A percentile compares a stretch with the other conserved stretches of the same genome.
phyloP scores from a whole-genome alignment of 1,140 invertebrate genomes.

The Teleopsis dalmanni region DNA sequence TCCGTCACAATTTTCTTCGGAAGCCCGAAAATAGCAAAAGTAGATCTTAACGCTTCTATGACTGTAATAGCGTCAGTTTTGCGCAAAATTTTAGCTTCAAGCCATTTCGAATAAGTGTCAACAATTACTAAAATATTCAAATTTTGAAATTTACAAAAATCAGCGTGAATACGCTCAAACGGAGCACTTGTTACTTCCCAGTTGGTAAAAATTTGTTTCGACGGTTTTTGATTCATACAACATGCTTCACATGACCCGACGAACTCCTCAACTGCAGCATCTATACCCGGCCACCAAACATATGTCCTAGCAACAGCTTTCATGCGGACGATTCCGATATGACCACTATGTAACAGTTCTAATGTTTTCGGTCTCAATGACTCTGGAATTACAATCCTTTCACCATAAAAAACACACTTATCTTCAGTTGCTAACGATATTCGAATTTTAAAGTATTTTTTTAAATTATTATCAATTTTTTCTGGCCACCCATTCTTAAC shows the following conservation, averaged over 20 bases:
- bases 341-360: constrained; percentile 4
- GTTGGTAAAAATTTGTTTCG: not conserved
- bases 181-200: not conserved
- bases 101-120: constrained; percentile 9
- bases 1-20: constrained; percentile 4
- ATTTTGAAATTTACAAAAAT: constrained; percentile 10
- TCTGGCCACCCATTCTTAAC: constrained; percentile 4
- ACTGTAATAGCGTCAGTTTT: not conserved
- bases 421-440: not conserved
- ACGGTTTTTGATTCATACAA: not conserved
- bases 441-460: not conserved
- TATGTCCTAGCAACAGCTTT: constrained; percentile 5
- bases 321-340: constrained; percentile 8
- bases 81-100: constrained; percentile 6
- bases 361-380: not conserved
- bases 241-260: constrained; percentile 2
- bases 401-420: constrained; percentile 9
- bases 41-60: not conserved
- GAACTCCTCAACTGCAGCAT: constrained; percentile 5
- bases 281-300: constrained; percentile 9
- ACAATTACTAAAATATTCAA: constrained; percentile 9
- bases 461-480: not conserved
- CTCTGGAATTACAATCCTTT: constrained; percentile 6
- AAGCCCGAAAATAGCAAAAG: constrained; percentile 6
- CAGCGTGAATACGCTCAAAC: constrained; percentile 10